A percentile compares a stretch with the other conserved stretches of the same genome.
Conservation (phyloP, 1,140 invertebrate genomes). For the Leptinotarsa undecemlineata region DNA sequence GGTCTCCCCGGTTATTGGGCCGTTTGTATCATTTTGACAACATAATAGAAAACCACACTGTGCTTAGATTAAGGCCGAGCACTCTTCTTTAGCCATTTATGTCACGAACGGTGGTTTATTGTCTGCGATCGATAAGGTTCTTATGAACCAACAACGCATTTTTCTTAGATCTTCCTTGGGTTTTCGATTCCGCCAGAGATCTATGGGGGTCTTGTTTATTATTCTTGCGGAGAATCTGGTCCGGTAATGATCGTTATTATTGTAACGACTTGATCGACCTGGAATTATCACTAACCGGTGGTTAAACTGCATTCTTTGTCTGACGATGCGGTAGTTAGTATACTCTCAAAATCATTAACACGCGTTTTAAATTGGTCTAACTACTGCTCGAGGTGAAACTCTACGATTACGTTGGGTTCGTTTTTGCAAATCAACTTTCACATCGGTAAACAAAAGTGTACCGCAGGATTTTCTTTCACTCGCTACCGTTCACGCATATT, state of each 20-base stretch:
- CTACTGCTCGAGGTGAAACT: too few species aligned
- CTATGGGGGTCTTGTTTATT: not conserved
- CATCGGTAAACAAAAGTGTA: too few species aligned
- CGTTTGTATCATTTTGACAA: conserved; percentile 53
- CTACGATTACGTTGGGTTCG: too few species aligned
- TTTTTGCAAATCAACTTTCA: too few species aligned
- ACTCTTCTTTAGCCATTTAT: conserved; percentile 44
- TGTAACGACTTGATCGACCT: not conserved
- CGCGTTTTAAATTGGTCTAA: not conserved
- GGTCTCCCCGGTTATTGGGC: conserved; percentile 50
- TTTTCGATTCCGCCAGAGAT: not conserved
- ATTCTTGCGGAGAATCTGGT: not conserved
- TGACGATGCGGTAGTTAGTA: not conserved
- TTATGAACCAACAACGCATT: conserved; percentile 10
- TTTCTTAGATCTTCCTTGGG: not conserved
- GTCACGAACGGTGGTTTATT: conserved; percentile 42
- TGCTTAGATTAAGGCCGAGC: conserved; percentile 46
- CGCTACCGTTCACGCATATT: too few species aligned
- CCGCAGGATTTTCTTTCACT: too few species aligned
- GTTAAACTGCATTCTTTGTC: not conserved
- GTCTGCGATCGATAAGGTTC: conserved; percentile 37
- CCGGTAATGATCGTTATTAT: not conserved
- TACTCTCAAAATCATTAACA: not conserved
- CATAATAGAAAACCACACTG: conserved; percentile 53
- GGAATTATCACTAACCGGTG: not conserved